Conservation (phyloP, 2,888 invertebrate genomes). For the Pachycephus smyrnensis region DNA sequence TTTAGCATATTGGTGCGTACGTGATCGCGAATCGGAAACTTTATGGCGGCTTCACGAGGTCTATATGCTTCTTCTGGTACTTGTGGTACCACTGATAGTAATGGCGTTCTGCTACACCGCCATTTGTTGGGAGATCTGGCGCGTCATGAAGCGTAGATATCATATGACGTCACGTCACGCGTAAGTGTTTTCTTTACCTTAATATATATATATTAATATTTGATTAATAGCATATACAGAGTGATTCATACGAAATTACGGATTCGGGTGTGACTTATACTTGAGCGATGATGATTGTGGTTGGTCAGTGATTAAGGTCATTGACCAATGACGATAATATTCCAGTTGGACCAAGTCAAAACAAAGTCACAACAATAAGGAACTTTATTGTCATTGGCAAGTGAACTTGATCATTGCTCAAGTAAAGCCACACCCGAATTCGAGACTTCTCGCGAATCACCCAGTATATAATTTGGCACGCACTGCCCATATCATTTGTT, state of each 20-base stretch:
- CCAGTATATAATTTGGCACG: too few species aligned
- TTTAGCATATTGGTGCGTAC: constrained; percentile 72
- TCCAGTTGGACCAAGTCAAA: neutral
- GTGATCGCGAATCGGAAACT: constrained; percentile 67
- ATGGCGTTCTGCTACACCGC: constrained; percentile 76
- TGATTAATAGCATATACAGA: too few species aligned
- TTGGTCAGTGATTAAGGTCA: neutral
- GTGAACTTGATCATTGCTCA: neutral
- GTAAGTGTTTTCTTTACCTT: constrained; percentile 60
- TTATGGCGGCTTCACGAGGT: constrained; percentile 72
- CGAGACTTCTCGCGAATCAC: too few species aligned
- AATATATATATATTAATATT: too few species aligned
- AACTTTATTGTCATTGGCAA: too few species aligned
- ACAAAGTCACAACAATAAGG: neutral
- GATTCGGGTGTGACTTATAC: neutral
- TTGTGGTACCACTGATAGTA: constrained; percentile 73
- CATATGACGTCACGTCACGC: constrained; percentile 71
- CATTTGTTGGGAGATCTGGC: constrained; percentile 76
- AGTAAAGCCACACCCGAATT: too few species aligned
- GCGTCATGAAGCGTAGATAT: constrained; percentile 72
- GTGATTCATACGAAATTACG: neutral
- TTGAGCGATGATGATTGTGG: too few species aligned
- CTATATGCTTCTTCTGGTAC: constrained; percentile 74
- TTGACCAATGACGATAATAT: neutral
- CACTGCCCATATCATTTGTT: neutral